Evolutionary conservation across 2,888 invertebrate species (phyloP).

Genomic region (Trisateles emortualis): DNA sequence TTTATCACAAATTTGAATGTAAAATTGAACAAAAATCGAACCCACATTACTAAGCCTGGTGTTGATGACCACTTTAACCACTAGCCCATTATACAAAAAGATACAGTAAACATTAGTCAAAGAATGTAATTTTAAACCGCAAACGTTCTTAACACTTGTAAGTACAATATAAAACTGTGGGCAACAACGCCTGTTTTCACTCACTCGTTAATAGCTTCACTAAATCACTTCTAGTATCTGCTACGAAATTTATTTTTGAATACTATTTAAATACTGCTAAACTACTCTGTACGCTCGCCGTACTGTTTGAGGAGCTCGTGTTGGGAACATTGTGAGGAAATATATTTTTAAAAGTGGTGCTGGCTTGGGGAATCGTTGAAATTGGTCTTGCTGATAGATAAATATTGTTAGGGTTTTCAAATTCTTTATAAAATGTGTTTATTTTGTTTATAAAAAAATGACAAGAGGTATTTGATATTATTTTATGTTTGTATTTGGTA

Average conservation of each 20-base stretch:
- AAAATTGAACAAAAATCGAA: too few relatives aligned
- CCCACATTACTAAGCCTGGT: too few relatives aligned
- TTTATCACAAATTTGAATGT: too few relatives aligned
- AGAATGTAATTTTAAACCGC: constrained; percentile 11
- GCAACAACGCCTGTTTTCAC: constrained; percentile 65
- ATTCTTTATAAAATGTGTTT: too few relatives aligned
- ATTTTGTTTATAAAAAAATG: too few relatives aligned
- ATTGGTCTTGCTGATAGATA: too few relatives aligned
- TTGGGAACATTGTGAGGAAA: not conserved
- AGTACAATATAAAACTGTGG: constrained; percentile 48
- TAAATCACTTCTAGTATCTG: constrained; percentile 73
- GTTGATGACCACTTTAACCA: too few relatives aligned
- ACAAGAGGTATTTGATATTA: too few relatives aligned
- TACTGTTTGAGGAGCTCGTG: not conserved
- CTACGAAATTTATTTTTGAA: constrained; percentile 68
- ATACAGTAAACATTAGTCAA: not conserved
- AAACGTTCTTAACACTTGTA: constrained; percentile 12
- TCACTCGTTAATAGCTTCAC: constrained; percentile 73
- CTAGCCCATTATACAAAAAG: not conserved
- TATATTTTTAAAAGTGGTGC: not conserved
- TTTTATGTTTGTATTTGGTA: too few relatives aligned
- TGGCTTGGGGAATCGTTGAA: too few relatives aligned
- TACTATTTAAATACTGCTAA: constrained; percentile 48
- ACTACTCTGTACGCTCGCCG: constrained; percentile 16
- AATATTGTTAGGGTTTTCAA: not conserved